Base-by-base conservation (phyloP, 1,140 invertebrate species). In the Druon quercuslanigerum region DNA sequence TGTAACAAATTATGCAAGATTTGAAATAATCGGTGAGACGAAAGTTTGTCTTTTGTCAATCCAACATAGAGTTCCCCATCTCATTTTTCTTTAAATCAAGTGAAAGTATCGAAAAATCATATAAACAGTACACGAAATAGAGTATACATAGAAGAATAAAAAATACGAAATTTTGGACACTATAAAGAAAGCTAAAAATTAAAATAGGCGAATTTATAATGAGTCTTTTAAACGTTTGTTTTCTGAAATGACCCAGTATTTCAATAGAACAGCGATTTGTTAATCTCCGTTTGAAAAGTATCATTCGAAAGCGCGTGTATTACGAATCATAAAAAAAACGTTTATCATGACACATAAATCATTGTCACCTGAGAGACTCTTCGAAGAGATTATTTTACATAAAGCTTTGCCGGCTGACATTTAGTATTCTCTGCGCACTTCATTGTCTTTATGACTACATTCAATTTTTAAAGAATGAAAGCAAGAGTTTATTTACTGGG, bases 221-320 rank as follows among this genome's bases (percentile, higher is more conserved):
- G 40, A 46, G 40, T 2, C 9, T 46, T 46, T 46, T 1, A 1
- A 46, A 11, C 11, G 8, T 46, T 9, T 11, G 40, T 46, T 46
- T 73, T 52, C 50, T 46, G 70, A 70, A 71, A 16, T 66, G 60
- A 66, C 60, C 60, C 20, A 14, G 52, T 72, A 40, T 52, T 50
- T 51, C 66, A 51, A 13, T 54, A 40, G 25, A 52, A 17, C 54
- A 51, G 73, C n/a, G 25, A 40, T 66, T 33, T 16, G 57, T 33
- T 66, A 66, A 66, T 66, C 60, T 40, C 6, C 13, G 33, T 66
- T 66, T 66, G 60, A 66, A 66, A 66, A 66, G 60, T 66, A 40
- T 25, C 25, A 33, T 66, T 66, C 14, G 14, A n/a, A 40, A 66
- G 60, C 33, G 25, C 40, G 60, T 25, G n/a, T 66, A 46, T 66